Evolutionary conservation across 1,140 invertebrate genomes (phyloP), one percentile per base, ranked within the genome.

Genomic region (Watersipora subatra): DNA sequence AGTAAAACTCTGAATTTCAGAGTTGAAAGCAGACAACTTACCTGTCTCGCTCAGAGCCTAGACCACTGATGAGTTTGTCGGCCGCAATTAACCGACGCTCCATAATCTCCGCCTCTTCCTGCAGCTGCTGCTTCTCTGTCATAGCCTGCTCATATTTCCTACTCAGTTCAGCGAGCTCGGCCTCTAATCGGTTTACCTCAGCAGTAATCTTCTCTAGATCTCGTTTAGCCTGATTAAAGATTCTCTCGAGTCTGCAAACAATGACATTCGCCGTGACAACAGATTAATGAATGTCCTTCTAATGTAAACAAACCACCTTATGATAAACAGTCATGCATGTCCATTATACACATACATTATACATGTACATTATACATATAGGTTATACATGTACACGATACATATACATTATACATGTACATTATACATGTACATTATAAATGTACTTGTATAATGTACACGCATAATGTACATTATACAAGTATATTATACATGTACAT

Each of bases 21-120:
- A n/a, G n/a, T n/a, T n/a, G n/a, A n/a, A n/a, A n/a, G n/a, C n/a
- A n/a, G n/a, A n/a, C n/a, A n/a, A 25, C 46, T 68, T 66, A 82
- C 77, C 88, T 83, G 57, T 84, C 81, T 69, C 88, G 87, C 77
- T 93, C 91, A 0, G 89, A 91, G 0, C 86, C 86, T 0, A 95
- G 78, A 25, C 89, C 90, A 24, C 81, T 85, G 67, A 93, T 91
- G 1, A 95, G 80, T 76, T 91, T 90, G 71, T 91, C 89, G 0
- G 91, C 90, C 2, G 90, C 89, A 62, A 86, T 81, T 12, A 93
- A 79, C 65, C 90, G 82, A 57, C 87, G 81, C 82, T 89, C 87
- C 81, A 93, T 87, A 27, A 91, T 81, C 71, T 90, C 87, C 0
- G 88, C 89, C 79, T 92, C 90, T 67, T 90, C 88, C 75, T 91